phyloP scores from a whole-genome alignment of 2,797 vertebrate species.

The Muscicapa comitata region DNA sequence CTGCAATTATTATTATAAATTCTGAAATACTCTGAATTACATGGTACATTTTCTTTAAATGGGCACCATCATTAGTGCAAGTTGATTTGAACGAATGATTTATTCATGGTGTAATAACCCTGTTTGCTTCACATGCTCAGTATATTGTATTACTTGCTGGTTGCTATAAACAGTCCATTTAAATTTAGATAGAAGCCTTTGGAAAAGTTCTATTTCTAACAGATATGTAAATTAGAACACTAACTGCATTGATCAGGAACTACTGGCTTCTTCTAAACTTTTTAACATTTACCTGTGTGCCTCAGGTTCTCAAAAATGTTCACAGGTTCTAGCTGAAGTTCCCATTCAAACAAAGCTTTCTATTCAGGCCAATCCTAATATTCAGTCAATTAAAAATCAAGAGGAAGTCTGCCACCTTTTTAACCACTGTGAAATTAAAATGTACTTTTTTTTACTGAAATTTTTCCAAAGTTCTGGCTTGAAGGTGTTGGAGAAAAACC shows the following conservation, averaged over 20 bases:
- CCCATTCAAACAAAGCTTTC: background rate
- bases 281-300: background rate
- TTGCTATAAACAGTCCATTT: slow-evolving; percentile 38
- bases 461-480: background rate
- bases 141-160: slow-evolving; percentile 7
- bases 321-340: background rate
- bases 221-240: background rate
- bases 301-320: background rate
- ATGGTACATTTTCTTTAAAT: slow-evolving; percentile 8
- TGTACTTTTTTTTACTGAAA: background rate
- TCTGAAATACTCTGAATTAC: slow-evolving; percentile 10
- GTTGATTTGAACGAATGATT: slow-evolving; percentile 8
- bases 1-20: slow-evolving; percentile 42
- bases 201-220: slow-evolving; percentile 7
- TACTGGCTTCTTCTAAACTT: background rate
- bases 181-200: slow-evolving; percentile 33
- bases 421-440: background rate
- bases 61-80: background rate
- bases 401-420: background rate
- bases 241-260: background rate
- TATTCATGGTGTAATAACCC: background rate
- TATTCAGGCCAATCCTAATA: background rate
- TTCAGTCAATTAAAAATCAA: background rate
- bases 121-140: background rate
- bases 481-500: background rate